Evolutionary conservation across 2,888 invertebrate genomes (phyloP), one percentile per base, ranked within the genome.

Genomic region (Dichetophora obliterata): DNA sequence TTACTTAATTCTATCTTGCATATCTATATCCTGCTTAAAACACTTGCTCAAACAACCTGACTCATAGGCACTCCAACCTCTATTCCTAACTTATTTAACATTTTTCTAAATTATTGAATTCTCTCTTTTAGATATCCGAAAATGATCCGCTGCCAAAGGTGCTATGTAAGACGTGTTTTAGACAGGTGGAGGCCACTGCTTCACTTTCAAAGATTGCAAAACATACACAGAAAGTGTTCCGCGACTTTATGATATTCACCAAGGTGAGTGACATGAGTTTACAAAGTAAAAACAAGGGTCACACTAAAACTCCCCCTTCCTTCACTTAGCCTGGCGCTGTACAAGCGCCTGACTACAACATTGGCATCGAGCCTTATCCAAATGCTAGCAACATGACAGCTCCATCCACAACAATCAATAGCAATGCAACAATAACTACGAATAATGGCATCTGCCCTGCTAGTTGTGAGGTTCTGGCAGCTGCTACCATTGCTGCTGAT

Each of bases 181-280:
- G 88, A 0, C 88, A 88, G 76, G 85, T 88, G 70, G 88, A 88
- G 80, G 88, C 88, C 0, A 86, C 88, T 0, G 87, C 88, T 1
- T 86, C 88, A 0, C 81, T 88, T 3, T 86, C 87, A 0, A 86
- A 86, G 57, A 88, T 88, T 57, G 88, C 88, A n/a, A 84, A 83
- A 65, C 86, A 88, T 22, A 88, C 88, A 1, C 87, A 88, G 69
- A 82, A 82, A 11, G 86, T 87, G 1, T 86, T 88, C 65, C 82
- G 80, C 0, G 87, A 88, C 69, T 88, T 86, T 77, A 66, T 88
- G 16, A 78, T 84, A 8, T 87, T 82, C 80, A 84, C 83, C 76
- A 82, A 84, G 82, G 87, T 88, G 80, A 77, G 81, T 71, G 69
- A 1, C 1, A 4, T 37, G 9, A 1, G 3, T 16, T 24, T 16